Evolutionary conservation across 35 echinoderm and acorn worm species (phyloP).

Genomic region (Anneissia japonica): DNA sequence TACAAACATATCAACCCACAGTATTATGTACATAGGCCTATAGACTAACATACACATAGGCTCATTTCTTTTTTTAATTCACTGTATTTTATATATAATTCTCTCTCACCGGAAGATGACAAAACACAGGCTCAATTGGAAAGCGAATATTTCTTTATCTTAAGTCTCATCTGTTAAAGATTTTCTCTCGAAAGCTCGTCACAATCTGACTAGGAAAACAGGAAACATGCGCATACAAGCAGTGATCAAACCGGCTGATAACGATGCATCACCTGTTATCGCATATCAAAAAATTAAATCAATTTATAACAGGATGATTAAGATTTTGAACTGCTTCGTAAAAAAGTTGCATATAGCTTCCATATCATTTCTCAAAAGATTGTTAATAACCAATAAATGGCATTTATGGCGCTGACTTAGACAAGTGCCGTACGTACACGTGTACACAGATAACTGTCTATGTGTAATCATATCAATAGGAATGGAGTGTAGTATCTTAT

Average conservation of each 20-base stretch:
- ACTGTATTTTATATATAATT: not conserved
- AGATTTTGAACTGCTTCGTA: not conserved
- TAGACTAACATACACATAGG: not conserved
- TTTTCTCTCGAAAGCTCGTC: not conserved
- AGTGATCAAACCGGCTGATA: not conserved
- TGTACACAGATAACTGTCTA: not conserved
- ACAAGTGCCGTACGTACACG: not conserved
- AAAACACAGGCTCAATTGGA: not conserved
- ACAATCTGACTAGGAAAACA: not conserved
- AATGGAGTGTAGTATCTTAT: too few species aligned
- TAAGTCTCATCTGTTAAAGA: not conserved
- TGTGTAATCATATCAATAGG: not conserved
- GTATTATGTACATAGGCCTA: not conserved
- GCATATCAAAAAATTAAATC: not conserved
- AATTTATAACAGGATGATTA: not conserved
- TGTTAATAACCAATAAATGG: not conserved
- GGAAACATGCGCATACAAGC: not conserved
- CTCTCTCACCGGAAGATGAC: not conserved
- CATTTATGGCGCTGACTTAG: not conserved
- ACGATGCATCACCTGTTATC: not conserved
- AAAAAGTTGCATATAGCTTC: not conserved
- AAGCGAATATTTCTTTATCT: not conserved
- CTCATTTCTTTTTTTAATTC: not conserved
- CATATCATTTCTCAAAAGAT: not conserved
- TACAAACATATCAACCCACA: too few species aligned